A percentile compares a stretch with the other conserved stretches of the same genome.
Conservation (phyloP, 2,797 vertebrate species). For the Euphonia xanthogaster region DNA sequence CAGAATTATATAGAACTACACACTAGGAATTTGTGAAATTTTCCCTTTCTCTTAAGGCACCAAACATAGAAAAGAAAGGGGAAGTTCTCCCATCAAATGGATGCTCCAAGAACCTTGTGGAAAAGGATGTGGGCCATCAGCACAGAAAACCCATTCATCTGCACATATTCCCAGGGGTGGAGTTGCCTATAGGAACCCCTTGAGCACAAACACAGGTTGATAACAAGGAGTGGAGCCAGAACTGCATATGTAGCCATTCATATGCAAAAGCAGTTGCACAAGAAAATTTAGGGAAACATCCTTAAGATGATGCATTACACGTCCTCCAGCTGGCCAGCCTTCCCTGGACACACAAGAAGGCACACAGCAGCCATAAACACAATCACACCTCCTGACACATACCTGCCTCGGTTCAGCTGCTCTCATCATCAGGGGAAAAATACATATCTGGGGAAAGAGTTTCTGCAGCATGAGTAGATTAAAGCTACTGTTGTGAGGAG, state of each 20-base stretch:
- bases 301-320: background rate
- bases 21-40: background rate
- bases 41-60: background rate
- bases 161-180: background rate
- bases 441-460: background rate
- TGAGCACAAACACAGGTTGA: background rate
- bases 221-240: background rate
- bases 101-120: background rate
- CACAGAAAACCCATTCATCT: background rate
- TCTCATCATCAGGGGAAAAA: background rate
- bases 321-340: background rate
- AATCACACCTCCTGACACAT: background rate
- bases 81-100: background rate
- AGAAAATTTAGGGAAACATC: background rate
- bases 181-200: background rate
- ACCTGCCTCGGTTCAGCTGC: background rate
- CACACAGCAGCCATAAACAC: background rate
- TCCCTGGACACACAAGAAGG: accelerated
- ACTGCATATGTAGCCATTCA: background rate
- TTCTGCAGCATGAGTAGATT: background rate
- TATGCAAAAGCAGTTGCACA: background rate
- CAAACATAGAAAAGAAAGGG: background rate
- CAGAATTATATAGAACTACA: background rate
- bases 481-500: background rate
- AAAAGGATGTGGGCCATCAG: background rate